Base-by-base conservation (phyloP, 2,888 invertebrate species). In the Mantis religiosa region DNA sequence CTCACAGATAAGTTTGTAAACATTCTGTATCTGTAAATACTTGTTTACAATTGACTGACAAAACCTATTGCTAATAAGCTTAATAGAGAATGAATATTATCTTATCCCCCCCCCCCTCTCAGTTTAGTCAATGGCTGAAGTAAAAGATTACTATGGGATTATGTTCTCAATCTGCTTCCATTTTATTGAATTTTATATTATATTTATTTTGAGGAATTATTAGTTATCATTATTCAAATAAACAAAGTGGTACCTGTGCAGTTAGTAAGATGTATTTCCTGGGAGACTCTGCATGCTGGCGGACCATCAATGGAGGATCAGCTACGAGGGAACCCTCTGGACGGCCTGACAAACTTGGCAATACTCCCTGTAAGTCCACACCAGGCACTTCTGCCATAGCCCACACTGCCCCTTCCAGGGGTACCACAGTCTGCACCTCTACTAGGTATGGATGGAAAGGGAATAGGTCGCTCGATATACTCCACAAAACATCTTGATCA, bases 341-440 rank as follows among this genome's bases (percentile, higher is more conserved):
- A 25, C 54, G 25, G 6, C 4, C 20, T 0, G 54, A 71, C 6
- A 3, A 1, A 92, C 90, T 93, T 92, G 91, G 94, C 94, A 85
- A 92, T 92, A 84, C 94, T 91, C 85, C 94, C 2, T 83, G 81
- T 28, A 86, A 92, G 90, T 93, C 93, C 88, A 93, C 93, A 3
- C 94, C 94, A 93, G 93, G 92, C 87, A 96, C 94, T 93, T 97
- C 97, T 20, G 95, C 94, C 91, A 99, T 94, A 8, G 97, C 97
- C 97, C 98, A 97, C 0, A 97, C 97, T 12, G 97, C 96, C n/a
- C 98, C 98, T 92, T 98, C 97, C 1, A 99, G 93, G 41, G 96
- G 95, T 83, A 97, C 93, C 90, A 97, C 95, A 0, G 97, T 96
- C 93, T 98, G 96, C 0, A 96, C 96, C 93, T 97, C 98, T 90